phyloP scores from a whole-genome alignment of 2,888 invertebrate species.

The Agrotis puta region DNA sequence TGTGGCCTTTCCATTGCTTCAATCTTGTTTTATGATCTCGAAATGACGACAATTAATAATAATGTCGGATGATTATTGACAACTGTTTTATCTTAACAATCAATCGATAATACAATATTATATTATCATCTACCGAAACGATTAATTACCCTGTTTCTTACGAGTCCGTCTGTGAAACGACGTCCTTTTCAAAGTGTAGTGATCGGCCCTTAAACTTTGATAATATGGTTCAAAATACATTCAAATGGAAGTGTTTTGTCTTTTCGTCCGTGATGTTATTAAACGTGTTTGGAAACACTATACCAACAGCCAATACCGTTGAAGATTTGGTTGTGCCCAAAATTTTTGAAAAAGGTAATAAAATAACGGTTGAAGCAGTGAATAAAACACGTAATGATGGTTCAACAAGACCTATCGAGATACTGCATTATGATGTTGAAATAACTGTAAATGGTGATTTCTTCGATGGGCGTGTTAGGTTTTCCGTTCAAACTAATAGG shows the following conservation, averaged over 20 bases:
- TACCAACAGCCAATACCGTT: conserved; percentile 63
- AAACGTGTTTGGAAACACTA: conserved; percentile 71
- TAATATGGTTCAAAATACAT: conserved; percentile 78
- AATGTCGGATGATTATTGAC: not conserved
- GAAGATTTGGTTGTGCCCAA: conserved; percentile 33
- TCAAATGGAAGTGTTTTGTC: conserved; percentile 75
- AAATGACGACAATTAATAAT: not conserved
- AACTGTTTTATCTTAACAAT: not conserved
- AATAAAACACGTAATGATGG: conserved; percentile 49
- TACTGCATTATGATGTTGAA: conserved; percentile 67
- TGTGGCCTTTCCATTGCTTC: no score
- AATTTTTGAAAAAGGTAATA: conserved; percentile 15
- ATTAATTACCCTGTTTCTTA: not conserved
- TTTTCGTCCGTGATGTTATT: conserved; percentile 68
- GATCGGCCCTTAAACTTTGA: conserved; percentile 63
- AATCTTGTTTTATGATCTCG: not conserved
- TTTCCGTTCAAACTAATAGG: conserved; percentile 69
- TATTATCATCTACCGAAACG: not conserved
- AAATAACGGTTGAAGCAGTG: conserved; percentile 36
- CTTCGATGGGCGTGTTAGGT: conserved; percentile 72
- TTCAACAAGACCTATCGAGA: conserved; percentile 27
- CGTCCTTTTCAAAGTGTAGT: conserved; percentile 68
- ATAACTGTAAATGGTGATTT: conserved; percentile 68
- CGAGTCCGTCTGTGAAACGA: conserved; percentile 49
- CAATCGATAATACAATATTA: not conserved